These are phyloP conservation scores for Calameuta pallipes DNA, from an alignment of 2,888 invertebrate species.

Conservation along the genomic window DNA sequence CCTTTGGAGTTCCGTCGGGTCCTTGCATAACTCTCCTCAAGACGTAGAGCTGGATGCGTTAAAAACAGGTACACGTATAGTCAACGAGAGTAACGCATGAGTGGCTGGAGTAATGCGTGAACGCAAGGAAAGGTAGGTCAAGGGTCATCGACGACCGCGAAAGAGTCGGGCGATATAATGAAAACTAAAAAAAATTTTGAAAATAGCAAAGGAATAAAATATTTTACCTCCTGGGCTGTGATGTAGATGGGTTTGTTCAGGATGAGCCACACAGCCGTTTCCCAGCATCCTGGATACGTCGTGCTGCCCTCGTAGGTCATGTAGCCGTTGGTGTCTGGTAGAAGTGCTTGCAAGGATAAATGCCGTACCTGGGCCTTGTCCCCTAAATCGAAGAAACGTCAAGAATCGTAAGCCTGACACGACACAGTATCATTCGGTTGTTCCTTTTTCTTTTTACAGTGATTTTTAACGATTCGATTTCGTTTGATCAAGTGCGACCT, in stretches of 20 bases:
- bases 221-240: constrained; percentile 90
- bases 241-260: constrained; percentile 98
- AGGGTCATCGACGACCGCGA: neutral
- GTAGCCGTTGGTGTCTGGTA: constrained; percentile 93
- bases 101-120: too few relatives aligned
- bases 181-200: neutral
- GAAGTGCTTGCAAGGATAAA: constrained; percentile 84
- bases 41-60: constrained; percentile 79
- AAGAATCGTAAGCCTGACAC: too few relatives aligned
- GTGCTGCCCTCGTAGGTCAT: constrained; percentile 98
- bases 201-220: constrained; percentile 18
- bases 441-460: too few relatives aligned
- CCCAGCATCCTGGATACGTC: constrained; percentile 98
- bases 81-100: too few relatives aligned
- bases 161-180: neutral
- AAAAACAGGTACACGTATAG: too few relatives aligned
- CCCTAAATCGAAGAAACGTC: constrained; percentile 69
- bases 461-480: too few relatives aligned
- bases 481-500: too few relatives aligned
- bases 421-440: too few relatives aligned
- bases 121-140: neutral
- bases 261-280: constrained; percentile 99
- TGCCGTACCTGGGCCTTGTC: constrained; percentile 85
- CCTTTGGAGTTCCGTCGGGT: constrained; percentile 85
- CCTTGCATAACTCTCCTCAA: constrained; percentile 92